Base-by-base conservation (phyloP, 2,113 vertebrate genomes). In the Salvelinus fontinalis region DNA sequence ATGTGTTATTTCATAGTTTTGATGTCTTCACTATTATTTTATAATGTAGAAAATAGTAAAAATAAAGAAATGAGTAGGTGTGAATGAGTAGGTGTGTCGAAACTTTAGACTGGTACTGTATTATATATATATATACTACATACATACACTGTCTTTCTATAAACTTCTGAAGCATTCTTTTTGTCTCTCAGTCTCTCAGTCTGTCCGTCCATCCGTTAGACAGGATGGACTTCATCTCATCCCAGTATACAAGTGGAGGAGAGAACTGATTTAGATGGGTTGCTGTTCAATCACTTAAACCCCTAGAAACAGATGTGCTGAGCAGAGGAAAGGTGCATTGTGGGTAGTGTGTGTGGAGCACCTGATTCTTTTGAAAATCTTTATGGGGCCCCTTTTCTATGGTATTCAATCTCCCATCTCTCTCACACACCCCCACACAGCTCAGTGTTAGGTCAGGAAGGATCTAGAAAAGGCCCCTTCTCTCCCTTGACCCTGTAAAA, bases 291-390 rank as follows among this genome's bases (percentile, higher is more conserved):
- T 39, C n/a, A 0, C 8, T 73, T 70, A 77, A 87, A 74, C 67
- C 83, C 74, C 26, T 29, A 73, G 48, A 29, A 68, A 67, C 31
- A 78, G 85, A 44, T 44, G 75, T 72, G 78, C 80, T 44, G 76
- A 91, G 27, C 87, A 90, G 86, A 87, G 89, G 82, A 80, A 72
- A 44, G 80, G 80, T 86, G 81, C 39, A 44, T 44, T 74, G 78
- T 74, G 83, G 39, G 39, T 44, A 44, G 75, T n/a, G 74, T 79
- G 83, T 80, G 73, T 14, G 20, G 39, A 80, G 51, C 80, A 83
- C 80, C 82, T 81, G 83, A 81, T 11, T n/a, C 3, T 79, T 67
- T 81, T 67, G 74, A 69, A 80, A 85, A 60, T 69, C 78, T 81
- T 9, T 44, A 12, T 11, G 39, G 39, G 39, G 39, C 9, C 39